Conservation (phyloP, 53 echinoderm and acorn worm species). For the Echinarachnius parma region DNA sequence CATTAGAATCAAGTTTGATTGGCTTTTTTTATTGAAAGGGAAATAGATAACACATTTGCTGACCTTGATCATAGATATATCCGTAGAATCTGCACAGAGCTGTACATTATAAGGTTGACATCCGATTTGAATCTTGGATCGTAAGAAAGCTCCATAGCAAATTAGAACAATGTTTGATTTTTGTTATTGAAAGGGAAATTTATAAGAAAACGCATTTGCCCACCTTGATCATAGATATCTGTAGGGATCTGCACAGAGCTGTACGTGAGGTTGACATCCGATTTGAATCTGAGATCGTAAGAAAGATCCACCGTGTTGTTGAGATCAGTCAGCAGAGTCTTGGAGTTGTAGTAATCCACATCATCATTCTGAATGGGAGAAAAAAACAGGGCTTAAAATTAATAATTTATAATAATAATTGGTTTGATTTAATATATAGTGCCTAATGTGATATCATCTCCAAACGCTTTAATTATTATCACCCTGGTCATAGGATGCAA, state of each 20-base stretch:
- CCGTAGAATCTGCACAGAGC: slow-evolving; percentile 86
- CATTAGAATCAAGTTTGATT: background rate
- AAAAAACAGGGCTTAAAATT: too few relatives aligned
- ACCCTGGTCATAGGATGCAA: too few relatives aligned
- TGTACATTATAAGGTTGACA: slow-evolving; percentile 60
- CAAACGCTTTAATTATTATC: too few relatives aligned
- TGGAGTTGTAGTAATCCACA: slow-evolving; percentile 64
- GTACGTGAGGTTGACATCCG: slow-evolving; percentile 60
- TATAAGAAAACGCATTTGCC: background rate
- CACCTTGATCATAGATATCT: slow-evolving; percentile 88
- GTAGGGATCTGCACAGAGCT: slow-evolving; percentile 95
- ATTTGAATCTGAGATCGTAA: slow-evolving; percentile 53
- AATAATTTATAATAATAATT: too few relatives aligned
- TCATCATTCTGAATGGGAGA: slow-evolving; percentile 43
- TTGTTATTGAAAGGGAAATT: background rate
- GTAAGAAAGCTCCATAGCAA: slow-evolving; percentile 21
- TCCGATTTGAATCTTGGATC: slow-evolving; percentile 54
- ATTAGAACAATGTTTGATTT: background rate
- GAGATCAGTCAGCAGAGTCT: too few relatives aligned
- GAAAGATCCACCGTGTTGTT: slow-evolving; percentile 31
- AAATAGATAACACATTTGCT: background rate
- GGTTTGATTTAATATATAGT: too few relatives aligned
- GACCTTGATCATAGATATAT: slow-evolving; percentile 87
- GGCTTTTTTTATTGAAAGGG: background rate
- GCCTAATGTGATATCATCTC: too few relatives aligned